Base-by-base conservation (phyloP, 1,140 invertebrate genomes). In the Carcinoscorpius rotundicauda region DNA sequence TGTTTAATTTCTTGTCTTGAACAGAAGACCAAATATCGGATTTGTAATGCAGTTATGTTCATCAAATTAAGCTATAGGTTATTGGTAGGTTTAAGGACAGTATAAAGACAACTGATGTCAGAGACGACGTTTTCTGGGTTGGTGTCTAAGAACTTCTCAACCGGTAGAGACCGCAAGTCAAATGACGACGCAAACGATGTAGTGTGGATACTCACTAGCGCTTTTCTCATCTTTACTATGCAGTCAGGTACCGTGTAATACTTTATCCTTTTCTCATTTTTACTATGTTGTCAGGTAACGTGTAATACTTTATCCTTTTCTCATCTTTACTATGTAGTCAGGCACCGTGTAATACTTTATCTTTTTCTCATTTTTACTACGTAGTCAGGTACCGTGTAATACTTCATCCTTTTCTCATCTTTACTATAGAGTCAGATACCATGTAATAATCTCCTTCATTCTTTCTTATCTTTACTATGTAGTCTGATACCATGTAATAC, bases 301-400 rank as follows among this genome's bases (percentile, higher is more conserved):
- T 29, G 29, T 29, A 29, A 29, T 29, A 29, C 29, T 29, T 29
- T 29, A 29, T 29, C 29, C 71, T 49, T 72, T 72, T 62, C 67
- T 72, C 52, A 72, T 71, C 51, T 72, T 72, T 52, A 72, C 71
- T 8, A 72, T 72, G 71, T 69, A 72, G 65, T 71, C 71, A 52
- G 67, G 68, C 69, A 64, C 10, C 8, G 5, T 49, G 4, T 11
- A 9, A 6, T 29, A 4, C n/a, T 4, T 60, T 60, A 60, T 60
- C 50, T 4, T 49, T 10, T 49, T 4, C 11, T 49, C 29, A 60
- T 10, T 2, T 6, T 9, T 48, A 6, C 58, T 9, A 59, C 2
- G 29, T n/a, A n/a, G n/a, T 29, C 29, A 29, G 29, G 29, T 29
- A 29, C 29, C 29, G 29, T 29, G 29, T 29, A 29, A 29, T 29